Base-by-base conservation (phyloP, 2,888 invertebrate species). In the Lycophotia porphyrea region DNA sequence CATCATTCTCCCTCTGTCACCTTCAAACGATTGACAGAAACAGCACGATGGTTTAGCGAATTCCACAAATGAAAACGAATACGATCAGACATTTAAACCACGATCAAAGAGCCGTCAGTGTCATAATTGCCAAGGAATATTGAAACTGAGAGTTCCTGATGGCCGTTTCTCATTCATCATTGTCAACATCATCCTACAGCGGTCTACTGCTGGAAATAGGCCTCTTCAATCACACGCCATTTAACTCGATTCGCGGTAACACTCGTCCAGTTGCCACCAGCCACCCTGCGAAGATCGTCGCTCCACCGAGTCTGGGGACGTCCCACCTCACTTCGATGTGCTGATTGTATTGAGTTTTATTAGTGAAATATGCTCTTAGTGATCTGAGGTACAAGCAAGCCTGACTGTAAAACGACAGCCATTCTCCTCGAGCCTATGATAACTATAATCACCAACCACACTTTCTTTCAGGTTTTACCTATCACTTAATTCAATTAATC, bases 401-500 rank as follows among this genome's bases (percentile, higher is more conserved):
- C 7, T 15, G 60, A 5, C 1, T 7, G n/a, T 60, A 24, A 2
- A 11, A 63, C n/a, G 8, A 0, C 1, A n/a, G 4, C n/a, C 39
- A 63, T n/a, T 63, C n/a, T 8, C 8, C 11, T 36, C 44, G 15
- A 27, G 15, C 24, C 36, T 18, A 27, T 47, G 11, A 49, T 27
- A 36, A 69, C 15, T 18, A 8, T 39, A 39, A 74, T n/a, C 2
- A 47, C 11, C 8, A 34, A 63, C 13, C 24, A 42, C 24, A 79
- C 34, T 71, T 60, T 78, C 34, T 36, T 13, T 15, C 18, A 27
- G 2, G 39, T n/a, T 39, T 7, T 3, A 39, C 63, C 39, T 49
- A 42, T 15, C 34, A n/a, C 7, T 24, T 27, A 31, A 74, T 74
- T 81, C 9, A 81, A 74, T 74, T 61, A 66, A 44, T 24, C n/a